Conservation (phyloP, 2,797 vertebrate genomes). For the Buceros bicornis region DNA sequence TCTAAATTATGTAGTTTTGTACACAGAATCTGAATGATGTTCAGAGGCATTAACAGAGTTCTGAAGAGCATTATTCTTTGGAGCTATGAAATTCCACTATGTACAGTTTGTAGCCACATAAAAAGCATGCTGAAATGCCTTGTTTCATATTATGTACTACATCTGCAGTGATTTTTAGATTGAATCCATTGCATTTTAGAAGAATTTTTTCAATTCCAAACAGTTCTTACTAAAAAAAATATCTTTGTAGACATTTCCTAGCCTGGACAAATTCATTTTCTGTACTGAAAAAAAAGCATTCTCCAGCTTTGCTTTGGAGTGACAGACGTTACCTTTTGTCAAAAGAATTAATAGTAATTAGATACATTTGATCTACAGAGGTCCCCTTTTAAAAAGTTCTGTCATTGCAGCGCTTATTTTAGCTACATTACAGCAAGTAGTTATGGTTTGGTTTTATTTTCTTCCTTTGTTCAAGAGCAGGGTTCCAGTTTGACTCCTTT, state of each 20-base stretch:
- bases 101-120: slow-evolving; percentile 57
- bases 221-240: not conserved
- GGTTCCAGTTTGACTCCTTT: not conserved
- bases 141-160: slow-evolving; percentile 40
- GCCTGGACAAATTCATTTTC: slow-evolving; percentile 40
- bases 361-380: not conserved
- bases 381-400: not conserved
- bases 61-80: slow-evolving; percentile 71
- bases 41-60: slow-evolving; percentile 73
- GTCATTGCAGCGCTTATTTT: not conserved
- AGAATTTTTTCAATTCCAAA: slow-evolving; percentile 48
- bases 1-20: slow-evolving; percentile 81
- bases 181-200: slow-evolving; percentile 63
- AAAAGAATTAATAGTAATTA: not conserved
- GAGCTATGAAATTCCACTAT: slow-evolving; percentile 59
- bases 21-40: slow-evolving; percentile 72
- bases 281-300: slow-evolving; percentile 18
- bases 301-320: slow-evolving; percentile 32
- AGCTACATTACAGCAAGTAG: not conserved
- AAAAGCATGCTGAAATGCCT: slow-evolving; percentile 57
- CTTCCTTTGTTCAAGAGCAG: not conserved
- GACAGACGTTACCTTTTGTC: slow-evolving; percentile 1
- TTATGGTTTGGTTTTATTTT: not conserved
- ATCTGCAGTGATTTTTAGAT: slow-evolving; percentile 39
- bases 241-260: slow-evolving; percentile 69